A percentile compares a stretch with the other conserved stretches of the same genome.
Evolutionary conservation across 2,888 invertebrate genomes (phyloP).

Genomic region (Elgonia sp.): DNA sequence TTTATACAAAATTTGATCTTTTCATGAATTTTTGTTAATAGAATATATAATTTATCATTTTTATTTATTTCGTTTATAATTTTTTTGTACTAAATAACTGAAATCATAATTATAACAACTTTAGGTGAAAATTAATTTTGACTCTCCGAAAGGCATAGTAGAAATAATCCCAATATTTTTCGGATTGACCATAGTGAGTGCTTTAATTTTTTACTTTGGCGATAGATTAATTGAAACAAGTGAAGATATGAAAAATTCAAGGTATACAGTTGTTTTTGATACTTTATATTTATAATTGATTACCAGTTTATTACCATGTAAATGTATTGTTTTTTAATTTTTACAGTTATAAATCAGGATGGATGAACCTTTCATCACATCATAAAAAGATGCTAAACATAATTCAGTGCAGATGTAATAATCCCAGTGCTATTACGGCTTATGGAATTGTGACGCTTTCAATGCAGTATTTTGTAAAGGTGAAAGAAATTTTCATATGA

Average conservation of each 20-base stretch:
- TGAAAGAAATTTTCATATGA: neutral
- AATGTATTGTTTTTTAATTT: constrained; percentile 8
- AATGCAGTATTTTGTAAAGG: constrained; percentile 46
- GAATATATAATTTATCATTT: too few species aligned
- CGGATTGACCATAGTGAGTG: constrained; percentile 15
- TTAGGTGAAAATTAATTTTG: constrained; percentile 33
- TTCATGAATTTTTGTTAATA: too few species aligned
- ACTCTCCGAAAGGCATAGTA: constrained; percentile 22
- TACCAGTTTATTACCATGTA: too few species aligned
- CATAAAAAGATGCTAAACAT: constrained; percentile 43
- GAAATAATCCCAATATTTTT: constrained; percentile 36
- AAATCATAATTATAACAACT: neutral
- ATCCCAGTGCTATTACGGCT: constrained; percentile 8
- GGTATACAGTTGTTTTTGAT: neutral
- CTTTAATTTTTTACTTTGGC: constrained; percentile 18
- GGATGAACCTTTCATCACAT: constrained; percentile 29
- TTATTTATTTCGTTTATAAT: too few species aligned
- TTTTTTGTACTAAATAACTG: too few species aligned
- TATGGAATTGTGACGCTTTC: constrained; percentile 36
- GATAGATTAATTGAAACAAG: constrained; percentile 19
- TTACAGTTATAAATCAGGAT: constrained; percentile 31
- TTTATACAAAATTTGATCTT: too few species aligned
- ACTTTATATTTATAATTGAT: neutral
- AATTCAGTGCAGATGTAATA: constrained; percentile 43
- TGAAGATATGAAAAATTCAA: constrained; percentile 15